These are phyloP conservation scores for Leptopilina drosophilae DNA, from an alignment of 2,888 invertebrate species.

Conservation along the genomic window DNA sequence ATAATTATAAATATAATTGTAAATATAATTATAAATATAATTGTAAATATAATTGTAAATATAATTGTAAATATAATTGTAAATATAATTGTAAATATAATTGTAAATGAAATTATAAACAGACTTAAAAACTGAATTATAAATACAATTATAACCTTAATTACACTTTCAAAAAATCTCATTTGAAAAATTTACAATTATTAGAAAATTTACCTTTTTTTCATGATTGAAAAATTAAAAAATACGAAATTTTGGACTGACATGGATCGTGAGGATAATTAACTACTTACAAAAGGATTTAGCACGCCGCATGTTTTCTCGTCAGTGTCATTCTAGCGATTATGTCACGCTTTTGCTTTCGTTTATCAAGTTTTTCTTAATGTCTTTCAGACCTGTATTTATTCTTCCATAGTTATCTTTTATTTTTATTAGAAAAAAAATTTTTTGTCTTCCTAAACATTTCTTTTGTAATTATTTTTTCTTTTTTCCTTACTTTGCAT, in stretches of 20 bases:
- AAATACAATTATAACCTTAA: too few species aligned
- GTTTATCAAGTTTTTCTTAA: slow-evolving; percentile 45
- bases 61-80: too few species aligned
- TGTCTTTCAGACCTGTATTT: slow-evolving; percentile 24
- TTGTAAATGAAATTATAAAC: too few species aligned
- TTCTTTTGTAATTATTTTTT: background rate
- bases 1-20: too few species aligned
- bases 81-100: too few species aligned
- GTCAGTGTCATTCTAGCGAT: slow-evolving; percentile 59
- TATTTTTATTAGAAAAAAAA: background rate
- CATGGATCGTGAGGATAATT: slow-evolving; percentile 17
- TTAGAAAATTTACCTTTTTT: background rate
- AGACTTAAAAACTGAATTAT: too few species aligned
- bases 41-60: too few species aligned
- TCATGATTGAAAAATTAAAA: too few species aligned
- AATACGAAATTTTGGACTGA: slow-evolving; percentile 9
- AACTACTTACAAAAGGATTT: slow-evolving; percentile 49
- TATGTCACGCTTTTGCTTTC: slow-evolving; percentile 60
- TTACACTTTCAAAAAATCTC: background rate
- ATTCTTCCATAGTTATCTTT: too few species aligned
- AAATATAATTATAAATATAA: too few species aligned
- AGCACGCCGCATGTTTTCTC: slow-evolving; percentile 60
- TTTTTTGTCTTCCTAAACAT: background rate
- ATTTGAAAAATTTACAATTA: too few species aligned
- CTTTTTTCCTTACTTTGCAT: background rate